A percentile compares a stretch with the other conserved stretches of the same genome.
Evolutionary conservation across 2,113 vertebrate species (phyloP).

Genomic region (Rutilus rutilus): DNA sequence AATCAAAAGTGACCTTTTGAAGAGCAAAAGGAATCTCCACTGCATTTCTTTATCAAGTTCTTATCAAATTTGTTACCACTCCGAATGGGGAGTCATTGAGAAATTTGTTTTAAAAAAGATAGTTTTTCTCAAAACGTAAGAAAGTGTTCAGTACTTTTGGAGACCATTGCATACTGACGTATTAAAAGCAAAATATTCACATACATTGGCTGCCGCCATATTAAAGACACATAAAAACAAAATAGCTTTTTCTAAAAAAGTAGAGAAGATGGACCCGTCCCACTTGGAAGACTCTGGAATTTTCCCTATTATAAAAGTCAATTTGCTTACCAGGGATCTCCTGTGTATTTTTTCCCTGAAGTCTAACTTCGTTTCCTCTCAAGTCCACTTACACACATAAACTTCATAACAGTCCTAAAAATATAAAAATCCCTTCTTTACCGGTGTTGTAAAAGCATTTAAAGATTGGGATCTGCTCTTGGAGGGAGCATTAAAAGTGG

Average conservation of each 20-base stretch:
- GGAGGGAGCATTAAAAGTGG: conserved; percentile 55
- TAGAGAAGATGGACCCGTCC: conserved; percentile 50
- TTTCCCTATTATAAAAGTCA: conserved; percentile 57
- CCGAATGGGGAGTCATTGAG: background rate
- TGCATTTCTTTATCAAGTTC: background rate
- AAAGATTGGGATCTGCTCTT: conserved; percentile 47
- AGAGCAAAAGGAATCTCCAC: background rate
- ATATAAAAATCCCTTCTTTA: conserved; percentile 48
- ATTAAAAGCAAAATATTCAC: background rate
- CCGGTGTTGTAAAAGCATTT: conserved; percentile 46
- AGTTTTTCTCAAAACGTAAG: background rate
- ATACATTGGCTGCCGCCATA: conserved; percentile 4
- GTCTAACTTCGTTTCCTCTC: conserved; percentile 58
- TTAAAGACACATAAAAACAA: conserved; percentile 42
- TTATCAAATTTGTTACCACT: background rate
- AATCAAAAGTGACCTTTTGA: too few relatives aligned
- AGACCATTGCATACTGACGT: background rate
- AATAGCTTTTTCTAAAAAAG: conserved; percentile 44
- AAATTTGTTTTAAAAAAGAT: background rate
- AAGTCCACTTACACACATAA: conserved; percentile 56
- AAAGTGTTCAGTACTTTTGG: background rate
- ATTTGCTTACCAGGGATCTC: conserved; percentile 53
- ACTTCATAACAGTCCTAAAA: conserved; percentile 51
- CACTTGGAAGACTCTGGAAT: conserved; percentile 54
- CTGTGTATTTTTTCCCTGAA: conserved; percentile 55